phyloP scores from a whole-genome alignment of 2,797 vertebrate genomes.

The Hyperoplus immaculatus region DNA sequence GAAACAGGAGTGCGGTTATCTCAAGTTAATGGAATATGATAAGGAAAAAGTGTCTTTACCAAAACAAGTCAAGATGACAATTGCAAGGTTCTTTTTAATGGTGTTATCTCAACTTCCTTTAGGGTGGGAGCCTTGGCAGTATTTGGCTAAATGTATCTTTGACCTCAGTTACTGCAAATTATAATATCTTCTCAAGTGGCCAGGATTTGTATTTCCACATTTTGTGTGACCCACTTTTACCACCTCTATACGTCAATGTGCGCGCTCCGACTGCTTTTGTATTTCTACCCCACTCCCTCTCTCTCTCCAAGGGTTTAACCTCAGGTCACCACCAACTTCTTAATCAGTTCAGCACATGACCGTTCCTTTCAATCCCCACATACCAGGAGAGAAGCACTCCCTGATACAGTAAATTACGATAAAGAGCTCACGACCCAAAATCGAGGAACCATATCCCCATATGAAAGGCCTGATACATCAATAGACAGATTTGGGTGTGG shows the following conservation, averaged over 20 bases:
- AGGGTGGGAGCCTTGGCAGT: constrained; percentile 6
- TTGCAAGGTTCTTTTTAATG: constrained; percentile 59
- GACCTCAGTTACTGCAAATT: constrained; percentile 56
- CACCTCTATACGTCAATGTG: constrained; percentile 37
- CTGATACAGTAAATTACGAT: constrained; percentile 83
- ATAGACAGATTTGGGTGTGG: constrained; percentile 78
- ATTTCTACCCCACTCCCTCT: constrained; percentile 28
- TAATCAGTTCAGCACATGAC: constrained; percentile 86
- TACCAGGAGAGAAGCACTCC: constrained; percentile 82
- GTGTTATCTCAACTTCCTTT: constrained; percentile 33
- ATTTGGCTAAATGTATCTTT: constrained; percentile 29
- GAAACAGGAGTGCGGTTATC: constrained; percentile 56
- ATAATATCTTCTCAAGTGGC: constrained; percentile 55
- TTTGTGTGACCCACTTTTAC: constrained; percentile 71
- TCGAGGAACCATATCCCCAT: constrained; percentile 67
- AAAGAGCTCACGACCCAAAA: constrained; percentile 81
- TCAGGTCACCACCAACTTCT: constrained; percentile 78
- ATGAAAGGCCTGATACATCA: constrained; percentile 79
- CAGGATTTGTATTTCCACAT: constrained; percentile 46
- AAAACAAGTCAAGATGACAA: constrained; percentile 64
- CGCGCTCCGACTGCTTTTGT: constrained; percentile 58
- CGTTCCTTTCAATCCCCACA: constrained; percentile 78
- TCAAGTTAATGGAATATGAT: constrained; percentile 71
- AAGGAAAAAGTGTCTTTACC: constrained; percentile 64
- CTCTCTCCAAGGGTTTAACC: constrained; percentile 78